These are phyloP conservation scores for Arctopsyche grandis DNA, from an alignment of 1,140 invertebrate species.

Conservation along the genomic window DNA sequence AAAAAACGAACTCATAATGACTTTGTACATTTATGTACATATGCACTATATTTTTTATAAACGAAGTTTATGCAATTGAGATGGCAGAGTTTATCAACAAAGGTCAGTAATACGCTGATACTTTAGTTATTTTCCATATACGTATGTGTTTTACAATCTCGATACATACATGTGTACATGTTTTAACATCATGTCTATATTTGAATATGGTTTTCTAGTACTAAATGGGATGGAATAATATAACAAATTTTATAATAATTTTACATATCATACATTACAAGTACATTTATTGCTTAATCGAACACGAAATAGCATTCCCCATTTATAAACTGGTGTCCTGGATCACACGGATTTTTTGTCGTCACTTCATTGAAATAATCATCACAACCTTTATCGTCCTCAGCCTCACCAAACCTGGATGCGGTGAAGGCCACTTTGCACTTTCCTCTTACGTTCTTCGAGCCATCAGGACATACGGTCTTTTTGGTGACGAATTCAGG, in stretches of 20 bases:
- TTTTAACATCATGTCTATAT: neutral
- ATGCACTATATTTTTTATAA: too few species aligned
- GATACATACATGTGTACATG: too few species aligned
- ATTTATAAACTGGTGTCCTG: too few species aligned
- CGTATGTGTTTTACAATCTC: too few species aligned
- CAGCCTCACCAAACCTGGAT: neutral
- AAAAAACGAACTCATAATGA: too few species aligned
- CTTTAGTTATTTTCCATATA: too few species aligned
- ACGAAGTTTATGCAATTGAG: neutral
- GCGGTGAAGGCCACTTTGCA: neutral
- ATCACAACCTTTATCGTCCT: neutral
- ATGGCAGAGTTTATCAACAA: neutral
- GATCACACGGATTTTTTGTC: neutral
- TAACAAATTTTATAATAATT: neutral
- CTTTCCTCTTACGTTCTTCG: neutral
- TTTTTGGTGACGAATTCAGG: too few species aligned
- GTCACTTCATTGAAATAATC: neutral
- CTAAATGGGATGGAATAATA: neutral
- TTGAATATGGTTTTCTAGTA: neutral
- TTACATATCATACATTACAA: too few species aligned
- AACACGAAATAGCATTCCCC: too few species aligned
- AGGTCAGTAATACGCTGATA: neutral
- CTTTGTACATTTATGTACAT: too few species aligned
- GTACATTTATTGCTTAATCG: too few species aligned
- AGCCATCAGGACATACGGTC: neutral